A percentile compares a stretch with the other conserved stretches of the same genome.
Conservation (phyloP, 2,113 vertebrate genomes). For the Mesembrinibis cayennensis region DNA sequence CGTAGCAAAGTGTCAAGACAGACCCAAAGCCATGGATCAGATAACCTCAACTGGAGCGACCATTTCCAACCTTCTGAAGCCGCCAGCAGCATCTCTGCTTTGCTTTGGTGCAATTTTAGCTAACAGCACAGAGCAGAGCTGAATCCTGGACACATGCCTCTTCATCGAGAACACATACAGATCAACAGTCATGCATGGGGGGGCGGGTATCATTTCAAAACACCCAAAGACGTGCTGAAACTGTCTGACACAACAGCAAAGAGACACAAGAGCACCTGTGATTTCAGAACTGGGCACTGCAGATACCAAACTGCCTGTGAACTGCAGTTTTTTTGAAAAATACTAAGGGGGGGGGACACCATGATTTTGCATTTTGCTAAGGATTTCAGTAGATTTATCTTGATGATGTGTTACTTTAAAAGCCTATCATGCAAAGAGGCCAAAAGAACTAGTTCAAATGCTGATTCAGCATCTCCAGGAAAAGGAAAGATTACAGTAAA, state of each 20-base stretch:
- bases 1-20: neutral
- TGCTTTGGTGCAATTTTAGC: neutral
- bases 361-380: neutral
- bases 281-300: neutral
- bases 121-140: neutral
- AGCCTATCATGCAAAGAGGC: neutral
- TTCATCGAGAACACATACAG: fast-evolving
- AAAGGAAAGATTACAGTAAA: neutral
- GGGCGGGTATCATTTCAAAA: neutral
- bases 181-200: neutral
- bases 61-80: neutral
- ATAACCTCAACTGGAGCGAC: neutral
- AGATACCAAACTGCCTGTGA: neutral
- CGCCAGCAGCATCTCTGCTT: neutral
- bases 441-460: neutral
- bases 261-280: neutral
- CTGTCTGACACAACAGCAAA: neutral
- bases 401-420: neutral
- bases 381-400: neutral
- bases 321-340: neutral
- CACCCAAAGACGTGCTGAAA: neutral
- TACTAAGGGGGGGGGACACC: fast-evolving
- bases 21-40: neutral
- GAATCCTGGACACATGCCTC: neutral
- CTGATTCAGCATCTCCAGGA: neutral